These are phyloP conservation scores for Megaptera novaeangliae DNA, from an alignment of 2,113 vertebrate genomes.

Conservation along the genomic window DNA sequence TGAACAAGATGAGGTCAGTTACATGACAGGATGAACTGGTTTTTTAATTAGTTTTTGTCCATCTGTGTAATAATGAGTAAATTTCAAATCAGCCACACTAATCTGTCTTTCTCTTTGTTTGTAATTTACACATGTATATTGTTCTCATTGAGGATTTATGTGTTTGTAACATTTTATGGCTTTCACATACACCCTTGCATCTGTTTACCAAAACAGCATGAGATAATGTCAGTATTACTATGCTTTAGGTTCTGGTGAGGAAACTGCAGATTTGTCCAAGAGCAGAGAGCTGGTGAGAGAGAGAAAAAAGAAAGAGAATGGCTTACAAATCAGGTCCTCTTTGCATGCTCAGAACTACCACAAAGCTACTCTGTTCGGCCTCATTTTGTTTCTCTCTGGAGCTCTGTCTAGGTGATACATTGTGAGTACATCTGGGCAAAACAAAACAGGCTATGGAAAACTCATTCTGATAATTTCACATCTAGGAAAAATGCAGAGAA, in stretches of 20 bases:
- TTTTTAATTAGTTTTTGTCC: neutral
- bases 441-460: neutral
- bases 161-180: neutral
- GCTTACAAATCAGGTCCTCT: neutral
- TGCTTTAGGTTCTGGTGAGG: neutral
- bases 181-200: neutral
- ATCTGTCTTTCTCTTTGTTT: neutral
- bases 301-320: too few species aligned
- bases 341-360: neutral
- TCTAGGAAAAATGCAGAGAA: neutral
- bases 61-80: constrained; percentile 6
- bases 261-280: neutral
- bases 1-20: neutral
- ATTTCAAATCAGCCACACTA: neutral
- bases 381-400: neutral
- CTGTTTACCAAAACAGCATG: neutral
- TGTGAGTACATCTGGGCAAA: neutral
- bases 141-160: neutral
- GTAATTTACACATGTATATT: neutral
- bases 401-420: neutral
- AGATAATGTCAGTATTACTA: neutral
- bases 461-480: neutral
- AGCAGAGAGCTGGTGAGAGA: neutral
- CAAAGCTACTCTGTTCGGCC: neutral
- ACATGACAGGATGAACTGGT: neutral